Conservation (phyloP, 2,888 invertebrate species). For the Alviniconcha strummeri region DNA sequence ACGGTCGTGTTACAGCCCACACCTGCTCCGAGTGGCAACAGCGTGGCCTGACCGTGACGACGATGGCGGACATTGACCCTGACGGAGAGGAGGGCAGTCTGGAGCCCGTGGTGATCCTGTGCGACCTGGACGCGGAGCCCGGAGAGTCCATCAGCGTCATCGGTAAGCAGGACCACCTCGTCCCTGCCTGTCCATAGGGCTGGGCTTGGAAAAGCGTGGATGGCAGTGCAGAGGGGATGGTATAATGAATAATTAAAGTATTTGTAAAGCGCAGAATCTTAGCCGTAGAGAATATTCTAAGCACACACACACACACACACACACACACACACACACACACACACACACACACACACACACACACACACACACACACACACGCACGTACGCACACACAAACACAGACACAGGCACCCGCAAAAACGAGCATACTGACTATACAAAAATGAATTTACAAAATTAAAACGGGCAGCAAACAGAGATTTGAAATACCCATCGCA, state of each 20-base stretch:
- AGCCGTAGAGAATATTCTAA: no score
- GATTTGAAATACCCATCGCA: no score
- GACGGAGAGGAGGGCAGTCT: slow-evolving; percentile 45
- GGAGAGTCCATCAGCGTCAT: slow-evolving; percentile 61
- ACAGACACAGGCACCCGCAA: neutral
- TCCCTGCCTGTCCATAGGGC: no score
- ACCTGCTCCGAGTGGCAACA: slow-evolving; percentile 55
- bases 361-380: slow-evolving; percentile 2
- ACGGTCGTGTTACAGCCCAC: slow-evolving; percentile 33
- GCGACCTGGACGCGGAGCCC: slow-evolving; percentile 58
- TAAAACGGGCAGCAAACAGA: no score
- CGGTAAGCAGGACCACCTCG: slow-evolving; percentile 46
- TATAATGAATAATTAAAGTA: neutral
- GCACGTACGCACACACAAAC: neutral
- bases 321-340: slow-evolving; percentile 11
- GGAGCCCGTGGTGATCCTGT: slow-evolving; percentile 49
- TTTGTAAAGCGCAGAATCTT: no score
- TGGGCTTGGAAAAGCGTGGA: no score
- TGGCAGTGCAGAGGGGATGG: no score
- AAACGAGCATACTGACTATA: no score
- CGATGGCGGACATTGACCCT: slow-evolving; percentile 54
- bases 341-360: neutral
- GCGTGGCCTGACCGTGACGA: slow-evolving; percentile 48
- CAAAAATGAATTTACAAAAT: no score
- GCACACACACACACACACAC: neutral